Percentiles rank a stretch among this genome's conserved stretches.
Evolutionary conservation across 2,888 invertebrate species (phyloP).

Genomic region (Orthosia incerta): DNA sequence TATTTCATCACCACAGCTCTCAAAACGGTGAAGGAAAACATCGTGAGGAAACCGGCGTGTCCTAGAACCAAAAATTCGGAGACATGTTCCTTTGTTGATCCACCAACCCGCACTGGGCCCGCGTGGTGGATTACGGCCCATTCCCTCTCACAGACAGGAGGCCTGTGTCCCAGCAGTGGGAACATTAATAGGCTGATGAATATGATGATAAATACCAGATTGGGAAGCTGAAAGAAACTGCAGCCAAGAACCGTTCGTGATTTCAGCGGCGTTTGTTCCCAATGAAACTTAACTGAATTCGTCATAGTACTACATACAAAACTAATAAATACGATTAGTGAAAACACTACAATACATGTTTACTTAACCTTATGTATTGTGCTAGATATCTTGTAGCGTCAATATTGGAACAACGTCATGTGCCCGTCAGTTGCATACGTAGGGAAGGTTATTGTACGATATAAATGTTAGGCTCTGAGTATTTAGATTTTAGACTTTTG

Average conservation of each 20-base stretch:
- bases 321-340: constrained; percentile 6
- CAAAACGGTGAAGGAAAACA: no score
- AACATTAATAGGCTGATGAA: no score
- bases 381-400: not conserved
- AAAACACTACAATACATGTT: not conserved
- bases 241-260: not conserved
- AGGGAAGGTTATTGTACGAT: constrained; percentile 35
- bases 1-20: no score
- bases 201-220: no score
- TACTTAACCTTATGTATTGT: not conserved
- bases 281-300: not conserved
- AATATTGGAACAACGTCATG: constrained; percentile 24
- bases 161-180: no score
- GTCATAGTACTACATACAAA: not conserved
- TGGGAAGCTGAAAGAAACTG: not conserved
- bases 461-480: not conserved
- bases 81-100: no score
- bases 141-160: no score
- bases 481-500: not conserved
- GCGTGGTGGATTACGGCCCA: no score
- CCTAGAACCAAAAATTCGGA: no score
- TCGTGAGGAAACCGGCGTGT: no score
- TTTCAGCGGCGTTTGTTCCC: not conserved
- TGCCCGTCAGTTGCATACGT: not conserved
- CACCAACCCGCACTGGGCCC: no score